Evolutionary conservation across 1,140 invertebrate genomes (phyloP).

Genomic region (Brachionus paranguensis): DNA sequence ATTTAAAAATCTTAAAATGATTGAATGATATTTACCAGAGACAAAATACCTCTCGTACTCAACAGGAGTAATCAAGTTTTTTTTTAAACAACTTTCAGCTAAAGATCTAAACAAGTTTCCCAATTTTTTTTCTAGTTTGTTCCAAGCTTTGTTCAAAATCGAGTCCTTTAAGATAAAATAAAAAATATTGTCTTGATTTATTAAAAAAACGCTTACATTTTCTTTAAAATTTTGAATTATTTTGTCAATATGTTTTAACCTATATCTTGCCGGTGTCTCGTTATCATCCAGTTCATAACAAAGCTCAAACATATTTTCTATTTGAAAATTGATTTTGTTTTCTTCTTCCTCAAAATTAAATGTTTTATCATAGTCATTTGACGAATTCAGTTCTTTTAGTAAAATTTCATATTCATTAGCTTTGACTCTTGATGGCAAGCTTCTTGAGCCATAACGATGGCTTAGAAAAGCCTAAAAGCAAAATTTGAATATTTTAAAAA

Average conservation of each 20-base stretch:
- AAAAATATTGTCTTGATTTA: too few species aligned
- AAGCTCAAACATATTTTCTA: neutral
- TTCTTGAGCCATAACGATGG: conserved; percentile 60
- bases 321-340: neutral
- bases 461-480: conserved; percentile 21
- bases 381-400: neutral
- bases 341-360: neutral
- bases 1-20: too few species aligned
- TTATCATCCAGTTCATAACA: conserved; percentile 37
- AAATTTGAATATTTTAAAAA: neutral
- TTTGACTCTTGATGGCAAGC: conserved; percentile 48
- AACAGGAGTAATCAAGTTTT: neutral
- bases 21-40: neutral
- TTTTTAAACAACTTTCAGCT: conserved; percentile 16
- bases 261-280: conserved; percentile 6
- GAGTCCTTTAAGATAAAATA: neutral
- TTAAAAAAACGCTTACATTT: neutral
- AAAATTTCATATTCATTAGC: neutral
- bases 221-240: conserved; percentile 9
- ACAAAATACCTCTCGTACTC: conserved; percentile 13
- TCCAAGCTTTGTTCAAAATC: neutral
- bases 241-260: neutral
- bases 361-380: neutral
- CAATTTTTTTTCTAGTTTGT: neutral
- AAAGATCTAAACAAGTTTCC: conserved; percentile 10